Evolutionary conservation across 2,888 invertebrate species (phyloP).

Genomic region (Teleogryllus oceanicus): DNA sequence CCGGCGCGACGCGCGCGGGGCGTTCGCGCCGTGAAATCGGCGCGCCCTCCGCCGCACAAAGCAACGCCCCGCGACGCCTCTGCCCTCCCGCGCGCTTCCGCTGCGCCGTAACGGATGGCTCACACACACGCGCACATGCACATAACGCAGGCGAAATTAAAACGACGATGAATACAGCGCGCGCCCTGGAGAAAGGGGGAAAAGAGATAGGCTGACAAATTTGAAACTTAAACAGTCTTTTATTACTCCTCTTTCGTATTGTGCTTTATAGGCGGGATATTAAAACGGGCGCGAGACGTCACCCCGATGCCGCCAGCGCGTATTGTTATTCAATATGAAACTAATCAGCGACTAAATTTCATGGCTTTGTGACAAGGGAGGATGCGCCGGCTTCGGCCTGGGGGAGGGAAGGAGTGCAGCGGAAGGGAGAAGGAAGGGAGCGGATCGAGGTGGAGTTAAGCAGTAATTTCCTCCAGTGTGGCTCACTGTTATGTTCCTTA

Average conservation of each 20-base stretch:
- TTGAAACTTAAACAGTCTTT: conserved; percentile 18
- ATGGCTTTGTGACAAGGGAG: conserved; percentile 9
- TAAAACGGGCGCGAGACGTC: neutral
- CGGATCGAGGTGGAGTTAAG: too few species aligned
- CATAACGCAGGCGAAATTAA: neutral
- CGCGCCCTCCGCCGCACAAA: neutral
- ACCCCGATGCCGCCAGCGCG: neutral
- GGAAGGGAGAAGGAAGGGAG: too few species aligned
- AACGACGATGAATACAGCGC: conserved; percentile 12
- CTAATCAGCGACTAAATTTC: conserved; percentile 24
- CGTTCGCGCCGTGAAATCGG: too few species aligned
- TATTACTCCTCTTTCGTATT: neutral
- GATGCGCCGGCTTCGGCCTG: neutral
- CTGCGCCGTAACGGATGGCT: neutral
- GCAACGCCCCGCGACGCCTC: neutral
- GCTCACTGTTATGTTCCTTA: too few species aligned
- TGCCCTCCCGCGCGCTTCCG: neutral
- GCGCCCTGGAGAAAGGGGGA: neutral
- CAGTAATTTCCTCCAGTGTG: too few species aligned
- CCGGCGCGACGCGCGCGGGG: too few species aligned
- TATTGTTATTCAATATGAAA: conserved; percentile 21
- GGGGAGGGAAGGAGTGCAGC: neutral
- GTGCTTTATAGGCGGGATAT: neutral
- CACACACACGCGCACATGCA: neutral
- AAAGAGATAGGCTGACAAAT: conserved; percentile 5